A percentile compares a stretch with the other conserved stretches of the same genome.
These are phyloP conservation scores for Heliconius himera DNA, from an alignment of 1,140 invertebrate genomes.

Conservation along the genomic window DNA sequence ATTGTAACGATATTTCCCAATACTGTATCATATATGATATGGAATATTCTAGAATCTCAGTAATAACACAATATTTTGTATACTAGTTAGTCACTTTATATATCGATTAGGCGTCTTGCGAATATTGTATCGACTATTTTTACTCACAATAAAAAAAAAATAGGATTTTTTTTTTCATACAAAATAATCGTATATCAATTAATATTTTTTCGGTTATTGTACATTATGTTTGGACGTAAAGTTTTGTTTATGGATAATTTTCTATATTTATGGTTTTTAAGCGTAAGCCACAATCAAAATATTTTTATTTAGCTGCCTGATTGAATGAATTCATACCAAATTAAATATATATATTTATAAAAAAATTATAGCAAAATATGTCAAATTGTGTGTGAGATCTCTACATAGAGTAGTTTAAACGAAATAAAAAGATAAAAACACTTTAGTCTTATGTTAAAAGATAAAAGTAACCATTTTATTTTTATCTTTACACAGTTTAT, in stretches of 20 bases:
- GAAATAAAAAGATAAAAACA: background rate
- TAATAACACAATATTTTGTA: background rate
- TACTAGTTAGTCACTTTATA: background rate
- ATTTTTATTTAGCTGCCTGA: constrained; percentile 27
- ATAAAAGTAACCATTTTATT: background rate
- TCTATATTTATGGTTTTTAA: constrained; percentile 12
- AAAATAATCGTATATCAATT: constrained; percentile 21
- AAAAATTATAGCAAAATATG: background rate
- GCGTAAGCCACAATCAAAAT: constrained; percentile 10
- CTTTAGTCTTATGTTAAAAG: background rate
- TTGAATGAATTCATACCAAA: constrained; percentile 25
- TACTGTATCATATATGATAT: constrained; percentile 1
- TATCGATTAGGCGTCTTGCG: background rate
- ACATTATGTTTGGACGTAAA: constrained; percentile 31
- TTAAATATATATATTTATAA: constrained; percentile 11
- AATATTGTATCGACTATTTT: background rate
- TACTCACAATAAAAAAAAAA: background rate
- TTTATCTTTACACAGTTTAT: background rate
- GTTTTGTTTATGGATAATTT: background rate
- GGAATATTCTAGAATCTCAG: constrained; percentile 9
- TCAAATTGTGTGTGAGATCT: constrained; percentile 15
- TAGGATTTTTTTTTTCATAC: constrained; percentile 10
- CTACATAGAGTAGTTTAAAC: background rate
- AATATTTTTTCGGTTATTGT: constrained; percentile 23
- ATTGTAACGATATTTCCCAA: constrained; percentile 11